A percentile compares a stretch with the other conserved stretches of the same genome.
phyloP scores from a whole-genome alignment of 2,888 invertebrate genomes.

The Latheticus oryzae region DNA sequence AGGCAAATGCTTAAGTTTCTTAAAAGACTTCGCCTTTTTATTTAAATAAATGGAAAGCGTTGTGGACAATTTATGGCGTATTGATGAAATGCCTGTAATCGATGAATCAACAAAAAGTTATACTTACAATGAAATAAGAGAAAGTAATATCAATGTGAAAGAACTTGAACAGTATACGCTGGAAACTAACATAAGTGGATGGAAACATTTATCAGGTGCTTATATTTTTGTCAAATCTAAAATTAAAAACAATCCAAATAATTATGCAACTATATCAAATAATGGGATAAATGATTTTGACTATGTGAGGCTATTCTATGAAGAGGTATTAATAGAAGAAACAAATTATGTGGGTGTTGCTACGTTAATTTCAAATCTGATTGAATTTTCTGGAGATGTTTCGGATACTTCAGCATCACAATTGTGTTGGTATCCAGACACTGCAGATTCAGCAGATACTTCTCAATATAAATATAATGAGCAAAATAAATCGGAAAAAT shows the following conservation, averaged over 20 bases:
- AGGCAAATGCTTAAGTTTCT: slow-evolving; percentile 19
- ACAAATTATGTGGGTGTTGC: slow-evolving; percentile 3
- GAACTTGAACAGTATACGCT: slow-evolving; percentile 1
- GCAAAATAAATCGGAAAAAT: slow-evolving; percentile 7
- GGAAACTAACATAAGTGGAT: not conserved
- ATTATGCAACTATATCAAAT: slow-evolving; percentile 36
- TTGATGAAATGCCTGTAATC: slow-evolving; percentile 16
- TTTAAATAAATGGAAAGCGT: slow-evolving; percentile 7
- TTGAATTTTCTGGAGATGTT: slow-evolving; percentile 10
- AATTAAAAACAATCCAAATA: slow-evolving; percentile 12
- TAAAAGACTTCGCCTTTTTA: slow-evolving; percentile 16
- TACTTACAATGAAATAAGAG: slow-evolving; percentile 21
- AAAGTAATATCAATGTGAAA: slow-evolving; percentile 1
- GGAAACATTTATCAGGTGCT: slow-evolving; percentile 1
- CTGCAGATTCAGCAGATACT: not conserved
- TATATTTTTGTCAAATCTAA: slow-evolving; percentile 2
- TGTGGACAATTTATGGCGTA: slow-evolving; percentile 2
- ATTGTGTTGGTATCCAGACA: slow-evolving; percentile 5
- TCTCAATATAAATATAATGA: not conserved
- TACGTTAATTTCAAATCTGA: slow-evolving; percentile 10
- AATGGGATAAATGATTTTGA: slow-evolving; percentile 40
- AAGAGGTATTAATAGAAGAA: slow-evolving; percentile 1
- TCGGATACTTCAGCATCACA: slow-evolving; percentile 13
- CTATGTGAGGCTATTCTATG: slow-evolving; percentile 10
- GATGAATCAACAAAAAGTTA: slow-evolving; percentile 16